Evolutionary conservation across 2,797 vertebrate species (phyloP), one percentile per base, ranked within the genome.

Genomic region (Melanotaenia pygmaea): DNA sequence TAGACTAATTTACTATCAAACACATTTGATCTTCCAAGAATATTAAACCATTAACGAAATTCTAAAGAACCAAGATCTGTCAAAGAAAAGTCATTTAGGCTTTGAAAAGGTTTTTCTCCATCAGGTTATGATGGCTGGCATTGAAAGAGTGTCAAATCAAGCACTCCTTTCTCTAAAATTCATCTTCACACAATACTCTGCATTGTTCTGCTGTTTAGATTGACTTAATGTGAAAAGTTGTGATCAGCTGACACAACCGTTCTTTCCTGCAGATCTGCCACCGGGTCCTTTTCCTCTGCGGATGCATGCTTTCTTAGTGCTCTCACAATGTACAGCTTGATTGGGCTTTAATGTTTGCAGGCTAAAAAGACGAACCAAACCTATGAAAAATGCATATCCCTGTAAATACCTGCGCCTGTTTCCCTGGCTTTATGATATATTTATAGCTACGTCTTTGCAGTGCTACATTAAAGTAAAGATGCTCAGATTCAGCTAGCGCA

Each of bases 21-120:
- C 83, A 87, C 73, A 91, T 91, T 82, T 89, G 88, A 93, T 94
- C 91, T 86, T 88, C 80, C 81, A 82, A 89, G 88, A 82, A 91
- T 90, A 90, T 91, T 89, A 91, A 84, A 90, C 90, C 88, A 94
- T 93, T 94, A 92, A 84, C 67, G 84, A 74, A 88, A 90, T 94
- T 95, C 91, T 92, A 93, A 94, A 94, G 92, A 91, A 82, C 77
- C 69, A 63, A 72, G 89, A 89, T 93, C 86, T 88, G 85, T 92
- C 91, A 94, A 90, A 92, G 89, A 92, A 92, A 94, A 84, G 90
- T 85, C 89, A 94, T 94, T 94, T 92, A 78, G 77, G 80, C 72
- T 32, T 60, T 91, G 86, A 92, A 93, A 93, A 86, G 85, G 86
- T 79, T 82, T 89, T 84, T 89, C 83, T 91, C 77, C 84, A 71